These are phyloP conservation scores for Odontocolon sp. DNA, from an alignment of 2,888 invertebrate genomes.

Conservation along the genomic window DNA sequence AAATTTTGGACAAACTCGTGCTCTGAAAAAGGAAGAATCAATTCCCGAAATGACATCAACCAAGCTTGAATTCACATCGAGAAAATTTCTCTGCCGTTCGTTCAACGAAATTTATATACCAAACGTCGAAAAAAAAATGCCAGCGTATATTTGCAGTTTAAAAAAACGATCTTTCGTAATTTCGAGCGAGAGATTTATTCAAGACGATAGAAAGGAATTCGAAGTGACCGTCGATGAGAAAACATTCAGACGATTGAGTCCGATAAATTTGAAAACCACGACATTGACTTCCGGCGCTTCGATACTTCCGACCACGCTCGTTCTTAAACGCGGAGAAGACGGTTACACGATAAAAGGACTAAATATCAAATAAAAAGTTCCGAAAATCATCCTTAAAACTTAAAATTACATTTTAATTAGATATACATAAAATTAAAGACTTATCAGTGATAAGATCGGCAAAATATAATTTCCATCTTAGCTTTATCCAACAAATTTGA, in stretches of 20 bases:
- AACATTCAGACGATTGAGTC: constrained; percentile 58
- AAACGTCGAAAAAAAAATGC: constrained; percentile 64
- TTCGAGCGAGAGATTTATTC: constrained; percentile 70
- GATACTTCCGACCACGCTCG: constrained; percentile 68
- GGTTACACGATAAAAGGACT: constrained; percentile 65
- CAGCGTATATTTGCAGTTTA: constrained; percentile 68
- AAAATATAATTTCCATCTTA: not conserved
- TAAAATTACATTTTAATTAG: not conserved
- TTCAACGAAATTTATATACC: constrained; percentile 68
- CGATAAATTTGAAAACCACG: constrained; percentile 21
- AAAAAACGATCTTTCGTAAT: constrained; percentile 67
- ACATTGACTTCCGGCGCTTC: constrained; percentile 54
- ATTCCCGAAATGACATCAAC: constrained; percentile 15
- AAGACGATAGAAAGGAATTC: constrained; percentile 66
- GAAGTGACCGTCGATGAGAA: constrained; percentile 66
- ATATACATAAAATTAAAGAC: not conserved
- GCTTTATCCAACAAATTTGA: no score
- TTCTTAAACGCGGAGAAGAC: constrained; percentile 65
- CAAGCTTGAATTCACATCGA: constrained; percentile 17
- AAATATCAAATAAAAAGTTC: not conserved
- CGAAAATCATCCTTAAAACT: not conserved
- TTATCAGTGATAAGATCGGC: not conserved
- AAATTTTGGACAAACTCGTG: constrained; percentile 17
- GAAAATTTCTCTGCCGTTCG: constrained; percentile 66
- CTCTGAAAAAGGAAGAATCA: constrained; percentile 16